These are phyloP conservation scores for Trissolcus brochymenae DNA, from an alignment of 2,888 invertebrate species.

Conservation along the genomic window DNA sequence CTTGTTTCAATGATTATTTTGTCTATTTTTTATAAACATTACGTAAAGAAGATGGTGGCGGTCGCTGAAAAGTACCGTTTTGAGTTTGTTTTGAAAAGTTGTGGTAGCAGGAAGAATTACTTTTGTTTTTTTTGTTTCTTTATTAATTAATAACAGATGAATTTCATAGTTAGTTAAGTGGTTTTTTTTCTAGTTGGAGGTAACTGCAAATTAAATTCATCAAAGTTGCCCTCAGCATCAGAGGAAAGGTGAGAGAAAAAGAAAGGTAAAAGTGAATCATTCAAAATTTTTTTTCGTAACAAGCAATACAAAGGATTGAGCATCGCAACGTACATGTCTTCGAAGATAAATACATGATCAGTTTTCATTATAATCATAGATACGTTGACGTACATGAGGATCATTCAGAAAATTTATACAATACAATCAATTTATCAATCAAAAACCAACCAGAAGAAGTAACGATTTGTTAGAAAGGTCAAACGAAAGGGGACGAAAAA, in stretches of 20 bases:
- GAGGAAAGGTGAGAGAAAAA: constrained; percentile 49
- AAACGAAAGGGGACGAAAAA: neutral
- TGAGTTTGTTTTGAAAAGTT: too few species aligned
- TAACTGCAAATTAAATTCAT: too few species aligned
- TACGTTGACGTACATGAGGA: constrained; percentile 20
- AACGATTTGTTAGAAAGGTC: constrained; percentile 5
- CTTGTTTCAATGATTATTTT: too few species aligned
- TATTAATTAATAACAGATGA: too few species aligned
- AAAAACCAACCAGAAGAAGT: constrained; percentile 4
- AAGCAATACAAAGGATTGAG: constrained; percentile 74
- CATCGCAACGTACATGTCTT: constrained; percentile 68
- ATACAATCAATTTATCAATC: constrained; percentile 11
- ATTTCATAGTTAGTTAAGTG: too few species aligned
- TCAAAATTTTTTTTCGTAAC: constrained; percentile 60
- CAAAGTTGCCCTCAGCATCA: too few species aligned
- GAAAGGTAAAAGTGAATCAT: constrained; percentile 23
- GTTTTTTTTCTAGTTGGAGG: too few species aligned
- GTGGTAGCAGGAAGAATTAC: too few species aligned
- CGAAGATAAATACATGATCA: constrained; percentile 44
- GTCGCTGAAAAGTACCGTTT: too few species aligned
- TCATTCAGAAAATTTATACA: constrained; percentile 12
- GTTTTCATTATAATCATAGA: constrained; percentile 4
- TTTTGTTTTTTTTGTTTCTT: too few species aligned
- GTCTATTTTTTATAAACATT: too few species aligned
- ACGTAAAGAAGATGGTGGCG: too few species aligned